phyloP scores from a whole-genome alignment of 1,140 invertebrate species.

The Sipha flava region DNA sequence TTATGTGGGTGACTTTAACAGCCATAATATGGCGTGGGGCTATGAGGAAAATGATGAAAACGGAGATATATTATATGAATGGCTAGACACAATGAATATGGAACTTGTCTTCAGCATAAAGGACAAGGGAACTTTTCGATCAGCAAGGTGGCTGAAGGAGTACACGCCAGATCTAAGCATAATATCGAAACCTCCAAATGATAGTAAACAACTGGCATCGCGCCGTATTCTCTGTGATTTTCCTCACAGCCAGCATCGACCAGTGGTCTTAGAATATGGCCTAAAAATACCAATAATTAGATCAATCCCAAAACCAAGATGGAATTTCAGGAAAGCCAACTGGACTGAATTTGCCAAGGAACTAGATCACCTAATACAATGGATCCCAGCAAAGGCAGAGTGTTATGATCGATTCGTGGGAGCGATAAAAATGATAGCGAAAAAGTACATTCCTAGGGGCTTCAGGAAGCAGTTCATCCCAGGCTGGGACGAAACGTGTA shows the following conservation, averaged over 20 bases:
- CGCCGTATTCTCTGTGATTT: not conserved
- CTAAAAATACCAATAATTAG: too few species aligned
- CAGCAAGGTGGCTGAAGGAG: not conserved
- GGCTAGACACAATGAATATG: not conserved
- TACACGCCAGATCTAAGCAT: not conserved
- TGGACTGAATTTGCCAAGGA: too few species aligned
- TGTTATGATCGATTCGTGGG: too few species aligned
- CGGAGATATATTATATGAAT: not conserved
- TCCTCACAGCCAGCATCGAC: too few species aligned
- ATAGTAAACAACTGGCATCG: not conserved
- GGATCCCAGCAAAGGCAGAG: too few species aligned
- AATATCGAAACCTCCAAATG: not conserved
- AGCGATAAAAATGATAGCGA: conserved; percentile 14
- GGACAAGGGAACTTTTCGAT: too few species aligned
- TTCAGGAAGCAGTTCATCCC: too few species aligned
- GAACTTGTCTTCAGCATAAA: not conserved
- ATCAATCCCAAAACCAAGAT: too few species aligned
- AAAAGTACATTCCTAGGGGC: conserved; percentile 32
- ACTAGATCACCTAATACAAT: too few species aligned
- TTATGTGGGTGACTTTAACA: too few species aligned
- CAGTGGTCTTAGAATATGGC: not conserved
- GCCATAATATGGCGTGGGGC: too few species aligned
- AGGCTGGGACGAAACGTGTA: not conserved
- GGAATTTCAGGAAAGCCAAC: not conserved
- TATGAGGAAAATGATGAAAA: conserved; percentile 21